Base-by-base conservation (phyloP, 2,888 invertebrate species). In the Fragum fragum region DNA sequence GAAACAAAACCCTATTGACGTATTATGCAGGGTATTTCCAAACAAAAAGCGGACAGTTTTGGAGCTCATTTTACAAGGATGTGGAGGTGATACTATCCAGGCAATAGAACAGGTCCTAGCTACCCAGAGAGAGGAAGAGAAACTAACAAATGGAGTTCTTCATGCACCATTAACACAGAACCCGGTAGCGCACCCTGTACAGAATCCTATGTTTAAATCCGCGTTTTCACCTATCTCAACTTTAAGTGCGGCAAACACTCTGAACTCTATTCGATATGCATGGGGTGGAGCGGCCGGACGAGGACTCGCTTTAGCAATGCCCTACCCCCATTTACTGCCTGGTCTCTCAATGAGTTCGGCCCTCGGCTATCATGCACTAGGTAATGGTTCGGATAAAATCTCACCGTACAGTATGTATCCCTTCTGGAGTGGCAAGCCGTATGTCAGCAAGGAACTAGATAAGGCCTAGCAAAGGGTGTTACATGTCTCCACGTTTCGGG, bases 21-120 rank as follows among this genome's bases (percentile, higher is more conserved):
- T 98, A 0, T 95, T 99, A 14, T 96, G 97, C 89, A 96, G 98
- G 89, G 98, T 98, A 0, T 99, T 99, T 93, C 98, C 98, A 0
- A 96, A 97, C 89, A 96, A 98, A 90, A 96, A 98, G 89, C 96
- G 98, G 68, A 96, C 96, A 69, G 98, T 98, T 91, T 97, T 99
- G 1, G 98, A 98, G 94, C 96, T 97, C 3, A 96, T 98, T 61
- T 95, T 99, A 26, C 97, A 97, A 87, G 96, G 97, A 81, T 97
- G 97, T 94, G 96, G 97, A 94, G 98, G 98, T 0, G 98, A 99
- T 93, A 97, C 98, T 0, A 96, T 98, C 0, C 97, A 98, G 89
- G 98, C 98, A 0, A 98, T 99, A 96, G 98, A 99, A 93, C 96
- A 97, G 93, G 96, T 99, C 96, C 89, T 94, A 36, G 92, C 88